Conservation (phyloP, 2,113 vertebrate genomes). For the Mesocricetus auratus region DNA sequence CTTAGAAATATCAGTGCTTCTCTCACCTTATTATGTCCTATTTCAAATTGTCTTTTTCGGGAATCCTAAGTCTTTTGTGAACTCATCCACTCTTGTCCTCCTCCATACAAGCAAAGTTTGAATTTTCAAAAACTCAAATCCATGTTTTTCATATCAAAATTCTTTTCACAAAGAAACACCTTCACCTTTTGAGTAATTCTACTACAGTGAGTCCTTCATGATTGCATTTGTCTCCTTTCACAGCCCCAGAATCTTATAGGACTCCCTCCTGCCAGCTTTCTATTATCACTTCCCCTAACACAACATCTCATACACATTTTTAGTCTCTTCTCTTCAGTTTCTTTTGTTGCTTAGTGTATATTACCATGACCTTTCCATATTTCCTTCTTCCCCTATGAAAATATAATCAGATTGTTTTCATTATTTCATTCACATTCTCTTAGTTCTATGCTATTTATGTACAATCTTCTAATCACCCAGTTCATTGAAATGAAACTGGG, state of each 20-base stretch:
- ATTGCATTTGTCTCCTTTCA: not conserved
- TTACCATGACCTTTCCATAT: not conserved
- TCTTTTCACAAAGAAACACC: not conserved
- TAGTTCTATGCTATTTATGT: not conserved
- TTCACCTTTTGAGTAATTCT: not conserved
- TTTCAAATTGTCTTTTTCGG: not conserved
- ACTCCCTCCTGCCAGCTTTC: not conserved
- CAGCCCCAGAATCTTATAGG: not conserved
- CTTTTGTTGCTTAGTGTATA: not conserved
- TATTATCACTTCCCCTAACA: not conserved
- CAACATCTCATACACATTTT: not conserved
- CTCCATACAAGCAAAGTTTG: not conserved
- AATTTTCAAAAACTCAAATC: not conserved
- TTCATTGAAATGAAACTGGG: not conserved
- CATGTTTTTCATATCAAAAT: not conserved
- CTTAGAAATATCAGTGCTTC: not conserved
- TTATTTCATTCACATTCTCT: not conserved
- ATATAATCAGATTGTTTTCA: not conserved
- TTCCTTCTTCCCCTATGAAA: not conserved
- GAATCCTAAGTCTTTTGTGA: not conserved
- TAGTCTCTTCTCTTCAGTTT: not conserved
- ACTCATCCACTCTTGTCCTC: not conserved
- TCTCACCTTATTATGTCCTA: not conserved
- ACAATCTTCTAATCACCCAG: no score
- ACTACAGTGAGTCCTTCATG: not conserved